Base-by-base conservation (phyloP, 2,113 vertebrate genomes). In the Garra rufa region DNA sequence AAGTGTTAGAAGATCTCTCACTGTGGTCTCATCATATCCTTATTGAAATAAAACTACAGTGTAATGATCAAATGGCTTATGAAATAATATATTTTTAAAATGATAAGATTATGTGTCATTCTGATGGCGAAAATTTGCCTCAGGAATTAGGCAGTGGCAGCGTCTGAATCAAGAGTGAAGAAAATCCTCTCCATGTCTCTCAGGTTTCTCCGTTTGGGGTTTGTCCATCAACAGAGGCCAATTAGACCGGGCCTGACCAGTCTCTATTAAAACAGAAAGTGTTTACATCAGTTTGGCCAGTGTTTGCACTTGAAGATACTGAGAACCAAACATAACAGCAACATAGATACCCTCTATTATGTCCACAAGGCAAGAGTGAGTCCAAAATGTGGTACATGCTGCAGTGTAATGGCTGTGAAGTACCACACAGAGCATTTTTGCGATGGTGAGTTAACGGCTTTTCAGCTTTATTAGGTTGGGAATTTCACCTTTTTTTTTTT, bases 221-320 rank as follows among this genome's bases (percentile, higher is more conserved):
- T 88, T 88, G 93, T 97, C 96, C 92, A 94, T 97, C 95, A 96
- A 86, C 95, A 95, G 93, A 94, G 92, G 87, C 92, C 92, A 96
- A 96, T 97, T 95, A 97, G 91, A 93, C 87, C 87, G 76, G 91
- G 91, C 88, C 89, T 93, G 92, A 94, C 93, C 92, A 92, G 92
- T 93, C 92, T 92, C 93, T 92, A 85, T 91, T 95, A 94, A 96
- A 95, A 95, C 94, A 96, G 46, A 73, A 88, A 95, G 92, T 96
- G 93, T 96, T 96, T 96, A 95, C 93, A 93, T 93, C 91, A 91
- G 93, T 93, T 94, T 93, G 76, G 89, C 92, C 92, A 93, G 88
- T 95, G 94, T 96, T 97, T 96, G 95, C 91, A 95, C 96, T 95
- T 85, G 83, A 91, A 91, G 93, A 93, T 92, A 90, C 91, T 91